A percentile compares a stretch with the other conserved stretches of the same genome.
Evolutionary conservation across 2,113 vertebrate genomes (phyloP).

Genomic region (Amia ocellicauda): DNA sequence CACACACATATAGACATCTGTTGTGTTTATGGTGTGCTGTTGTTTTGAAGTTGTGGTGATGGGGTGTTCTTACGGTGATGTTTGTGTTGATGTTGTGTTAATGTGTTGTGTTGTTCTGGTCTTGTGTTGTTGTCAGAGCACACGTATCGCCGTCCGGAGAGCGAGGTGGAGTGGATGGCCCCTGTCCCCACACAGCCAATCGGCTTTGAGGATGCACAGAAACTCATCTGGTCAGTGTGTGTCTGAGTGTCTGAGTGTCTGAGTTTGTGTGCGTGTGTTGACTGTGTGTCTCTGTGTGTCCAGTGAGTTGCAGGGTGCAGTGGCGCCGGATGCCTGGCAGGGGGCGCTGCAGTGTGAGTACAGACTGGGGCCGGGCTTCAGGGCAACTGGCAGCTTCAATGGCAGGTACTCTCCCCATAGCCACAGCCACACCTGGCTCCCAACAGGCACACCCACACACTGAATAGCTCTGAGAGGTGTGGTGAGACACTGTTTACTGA

Average conservation of each 20-base stretch:
- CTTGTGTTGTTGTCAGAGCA: constrained; percentile 45
- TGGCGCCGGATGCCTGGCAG: constrained; percentile 57
- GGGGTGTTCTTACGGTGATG: too few species aligned
- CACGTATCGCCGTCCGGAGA: constrained; percentile 63
- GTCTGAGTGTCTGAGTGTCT: too few species aligned
- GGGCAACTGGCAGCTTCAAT: constrained; percentile 31
- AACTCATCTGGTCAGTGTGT: constrained; percentile 73
- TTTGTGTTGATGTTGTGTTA: too few species aligned
- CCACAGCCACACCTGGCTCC: too few species aligned
- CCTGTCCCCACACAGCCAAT: constrained; percentile 85
- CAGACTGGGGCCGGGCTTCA: constrained; percentile 73
- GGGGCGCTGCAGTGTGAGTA: constrained; percentile 75
- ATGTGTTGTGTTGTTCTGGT: too few species aligned
- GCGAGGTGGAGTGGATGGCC: constrained; percentile 60
- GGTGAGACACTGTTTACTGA: too few species aligned
- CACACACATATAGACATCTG: too few species aligned
- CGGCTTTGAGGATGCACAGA: constrained; percentile 74
- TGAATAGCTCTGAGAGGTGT: too few species aligned
- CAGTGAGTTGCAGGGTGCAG: constrained; percentile 63
- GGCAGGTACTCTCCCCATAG: constrained; percentile 43
- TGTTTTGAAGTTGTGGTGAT: too few species aligned
- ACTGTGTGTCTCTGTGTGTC: not conserved
- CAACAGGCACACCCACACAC: too few species aligned
- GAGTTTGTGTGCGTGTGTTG: not conserved
- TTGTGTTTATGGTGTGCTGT: too few species aligned